Evolutionary conservation across 2,797 vertebrate genomes (phyloP), one percentile per base, ranked within the genome.

Genomic region (Tenualosa ilisha): DNA sequence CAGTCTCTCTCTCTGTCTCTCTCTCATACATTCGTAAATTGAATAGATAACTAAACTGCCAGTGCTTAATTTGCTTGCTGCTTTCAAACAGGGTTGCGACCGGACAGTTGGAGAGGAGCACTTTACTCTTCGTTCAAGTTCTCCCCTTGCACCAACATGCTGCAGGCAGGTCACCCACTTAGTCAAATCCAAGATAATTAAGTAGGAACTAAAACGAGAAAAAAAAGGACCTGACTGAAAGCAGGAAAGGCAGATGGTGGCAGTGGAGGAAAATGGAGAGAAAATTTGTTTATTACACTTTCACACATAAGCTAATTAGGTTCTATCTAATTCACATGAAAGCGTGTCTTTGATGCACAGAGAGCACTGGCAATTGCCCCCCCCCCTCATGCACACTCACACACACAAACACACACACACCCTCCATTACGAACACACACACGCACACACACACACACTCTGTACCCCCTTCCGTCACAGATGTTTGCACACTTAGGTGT

Each of bases 281-380:
- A 65, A 53, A 56, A 40, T 89, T 83, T 84, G 83, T 86, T 89
- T 86, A 83, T 83, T 65, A 81, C 81, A 75, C 83, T 84, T 89
- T 89, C 85, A 89, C 84, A 88, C 85, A 87, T 86, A 82, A 84
- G 68, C 56, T 24, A 40, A 85, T 65, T 59, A 85, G 82, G 59
- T 84, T 83, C 63, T 54, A 79, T 59, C 84, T 84, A 86, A 88
- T 83, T 87, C 81, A 87, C 83, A 85, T 89, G 82, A 85, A 84
- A 87, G 68, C 13, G 51, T 59, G 63, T 75, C 86, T 88, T 85
- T 87, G 86, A 87, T 82, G 84, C n/a, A 63, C 82, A 54, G 40
- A 40, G 40, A 4, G 40, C 4, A 20, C 20, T 79, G 37, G 72
- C 72, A 79, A 46, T 43, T 2, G 72, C 7, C 51, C 51, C 51